phyloP scores from a whole-genome alignment of 2,888 invertebrate species.

The Odontothrips loti region DNA sequence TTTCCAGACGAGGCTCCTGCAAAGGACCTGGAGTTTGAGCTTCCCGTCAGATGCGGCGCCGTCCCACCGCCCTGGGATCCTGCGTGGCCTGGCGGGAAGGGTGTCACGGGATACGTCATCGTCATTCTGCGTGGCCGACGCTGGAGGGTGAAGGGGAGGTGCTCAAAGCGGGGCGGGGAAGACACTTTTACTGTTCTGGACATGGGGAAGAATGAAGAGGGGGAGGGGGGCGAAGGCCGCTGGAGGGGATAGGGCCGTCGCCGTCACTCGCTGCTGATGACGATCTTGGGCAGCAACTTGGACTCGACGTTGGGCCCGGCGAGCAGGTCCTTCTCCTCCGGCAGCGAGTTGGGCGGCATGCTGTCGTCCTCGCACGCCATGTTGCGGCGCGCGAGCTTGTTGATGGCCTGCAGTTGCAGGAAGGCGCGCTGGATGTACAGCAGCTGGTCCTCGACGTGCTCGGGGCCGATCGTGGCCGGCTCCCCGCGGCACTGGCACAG shows the following conservation, averaged over 20 bases:
- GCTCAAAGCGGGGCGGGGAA: too few relatives aligned
- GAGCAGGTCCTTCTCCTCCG: not conserved
- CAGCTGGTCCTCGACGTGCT: slow-evolving; percentile 58
- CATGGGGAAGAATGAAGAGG: not conserved
- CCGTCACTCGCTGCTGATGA: not conserved
- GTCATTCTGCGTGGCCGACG: too few relatives aligned
- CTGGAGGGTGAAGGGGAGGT: too few relatives aligned
- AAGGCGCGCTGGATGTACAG: slow-evolving; percentile 59
- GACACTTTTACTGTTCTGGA: not conserved
- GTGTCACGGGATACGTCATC: too few relatives aligned
- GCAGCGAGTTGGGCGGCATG: not conserved
- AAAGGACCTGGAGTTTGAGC: too few relatives aligned
- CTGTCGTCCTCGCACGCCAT: not conserved
- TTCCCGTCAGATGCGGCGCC: too few relatives aligned
- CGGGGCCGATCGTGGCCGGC: slow-evolving; percentile 45
- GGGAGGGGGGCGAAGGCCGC: too few relatives aligned
- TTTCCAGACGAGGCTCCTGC: too few relatives aligned
- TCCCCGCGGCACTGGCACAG: slow-evolving; percentile 57
- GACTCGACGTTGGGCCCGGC: not conserved
- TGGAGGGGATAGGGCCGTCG: too few relatives aligned
- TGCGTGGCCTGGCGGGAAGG: too few relatives aligned
- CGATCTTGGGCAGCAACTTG: not conserved
- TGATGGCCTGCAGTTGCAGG: slow-evolving; percentile 49
- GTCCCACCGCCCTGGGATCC: too few relatives aligned
- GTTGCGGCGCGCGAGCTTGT: slow-evolving; percentile 13